Percentiles rank a stretch among this genome's conserved stretches.
Evolutionary conservation across 2,113 vertebrate species (phyloP).

Genomic region (Nycticebus coucang): DNA sequence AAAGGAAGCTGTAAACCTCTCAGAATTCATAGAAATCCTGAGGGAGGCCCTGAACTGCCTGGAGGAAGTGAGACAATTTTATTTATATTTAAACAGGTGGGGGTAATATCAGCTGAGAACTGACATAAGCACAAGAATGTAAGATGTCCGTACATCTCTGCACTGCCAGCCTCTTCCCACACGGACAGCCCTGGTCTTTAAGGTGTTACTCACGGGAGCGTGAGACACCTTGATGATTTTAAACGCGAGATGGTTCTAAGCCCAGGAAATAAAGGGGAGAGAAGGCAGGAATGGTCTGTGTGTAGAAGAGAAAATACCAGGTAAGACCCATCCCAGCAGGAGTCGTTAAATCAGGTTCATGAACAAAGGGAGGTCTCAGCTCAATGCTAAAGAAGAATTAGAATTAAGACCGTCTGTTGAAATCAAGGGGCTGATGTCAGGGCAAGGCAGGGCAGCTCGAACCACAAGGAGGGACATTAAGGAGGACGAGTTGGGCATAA

Average conservation of each 20-base stretch:
- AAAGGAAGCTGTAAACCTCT: background rate
- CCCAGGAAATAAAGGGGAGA: background rate
- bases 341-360: background rate
- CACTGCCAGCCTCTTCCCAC: background rate
- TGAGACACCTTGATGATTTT: background rate
- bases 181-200: background rate
- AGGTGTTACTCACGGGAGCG: background rate
- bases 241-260: background rate
- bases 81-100: background rate
- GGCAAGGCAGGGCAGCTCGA: background rate
- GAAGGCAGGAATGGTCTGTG: background rate
- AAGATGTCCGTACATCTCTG: background rate
- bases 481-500: background rate
- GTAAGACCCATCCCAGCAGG: background rate
- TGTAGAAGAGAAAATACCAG: background rate
- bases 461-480: background rate
- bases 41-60: background rate
- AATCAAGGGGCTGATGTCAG: background rate
- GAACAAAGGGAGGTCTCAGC: background rate
- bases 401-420: background rate
- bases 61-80: background rate
- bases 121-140: slow-evolving; percentile 1
- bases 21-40: slow-evolving; percentile 7
- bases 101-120: background rate
- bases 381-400: background rate